Percentiles rank a stretch among this genome's conserved stretches.
Conservation (phyloP, 2,797 vertebrate species). For the Pristis pectinata region DNA sequence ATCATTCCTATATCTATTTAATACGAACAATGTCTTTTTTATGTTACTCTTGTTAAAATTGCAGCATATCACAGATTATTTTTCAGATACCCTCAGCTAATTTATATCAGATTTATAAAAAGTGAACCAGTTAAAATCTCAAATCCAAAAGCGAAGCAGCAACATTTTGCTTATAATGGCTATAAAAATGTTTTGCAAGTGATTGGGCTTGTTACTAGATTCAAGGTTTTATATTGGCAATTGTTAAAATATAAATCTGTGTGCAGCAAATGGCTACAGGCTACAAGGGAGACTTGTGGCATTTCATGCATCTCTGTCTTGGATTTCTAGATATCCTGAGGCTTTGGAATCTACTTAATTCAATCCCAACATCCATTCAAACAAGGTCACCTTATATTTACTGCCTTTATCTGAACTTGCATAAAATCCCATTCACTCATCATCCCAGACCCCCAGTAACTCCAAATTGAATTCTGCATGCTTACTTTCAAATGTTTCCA, state of each 20-base stretch:
- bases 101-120: not conserved
- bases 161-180: not conserved
- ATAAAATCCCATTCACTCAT: not conserved
- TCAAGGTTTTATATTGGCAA: not conserved
- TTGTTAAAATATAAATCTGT: not conserved
- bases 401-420: not conserved
- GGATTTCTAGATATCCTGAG: not conserved
- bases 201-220: not conserved
- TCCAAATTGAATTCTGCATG: not conserved
- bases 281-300: not conserved
- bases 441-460: not conserved
- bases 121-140: not conserved
- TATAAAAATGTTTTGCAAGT: not conserved
- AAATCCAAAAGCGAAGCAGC: not conserved
- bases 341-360: not conserved
- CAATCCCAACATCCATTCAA: no score
- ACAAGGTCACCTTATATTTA: no score
- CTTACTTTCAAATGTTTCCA: not conserved
- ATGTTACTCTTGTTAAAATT: not conserved
- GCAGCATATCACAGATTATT: not conserved
- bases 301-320: not conserved
- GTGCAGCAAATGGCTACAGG: not conserved
- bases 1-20: not conserved
- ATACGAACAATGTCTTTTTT: not conserved
- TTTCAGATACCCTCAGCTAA: not conserved